Base-by-base conservation (phyloP, 2,797 vertebrate species). In the Loriculus beryllinus region DNA sequence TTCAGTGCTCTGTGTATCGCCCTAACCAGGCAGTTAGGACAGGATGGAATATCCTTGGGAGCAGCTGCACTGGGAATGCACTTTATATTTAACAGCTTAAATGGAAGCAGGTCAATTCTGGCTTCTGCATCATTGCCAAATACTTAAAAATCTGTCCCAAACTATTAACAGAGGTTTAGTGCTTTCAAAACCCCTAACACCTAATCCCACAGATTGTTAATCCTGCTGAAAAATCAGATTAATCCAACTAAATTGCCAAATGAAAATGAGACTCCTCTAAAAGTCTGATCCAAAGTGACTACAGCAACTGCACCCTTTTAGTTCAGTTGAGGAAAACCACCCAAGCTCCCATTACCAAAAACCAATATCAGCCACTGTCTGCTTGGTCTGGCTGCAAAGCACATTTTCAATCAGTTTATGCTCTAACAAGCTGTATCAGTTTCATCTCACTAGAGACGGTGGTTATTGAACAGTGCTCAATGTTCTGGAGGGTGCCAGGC, bases 401-500 rank as follows among this genome's bases (percentile, higher is more conserved):
- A 14, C 70, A 35, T 93, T 90, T 84, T 54, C 93, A 54, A 64
- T 85, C 63, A 63, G 91, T 95, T 94, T 85, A 8, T 95, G 95
- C 93, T 95, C 93, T 92, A 90, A 82, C 88, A 93, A 87, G 67
- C 91, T 93, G 95, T 65, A 79, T 94, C 88, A 92, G 95, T 92
- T 78, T 87, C 91, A 75, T 84, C 86, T 92, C 82, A 90, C 82
- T 75, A 75, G 88, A 54, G 59, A 86, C 93, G 86, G 75, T 79
- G 88, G 79, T 78, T 90, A 90, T 78, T 79, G 95, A 95, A 39
- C 91, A 91, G 88, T 82, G 82, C 31, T 91, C 88, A 87, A 49
- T 54, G 95, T 92, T 92, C 93, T 95, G 95, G 82, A 90, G 88
- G 93, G 88, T 91, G 88, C 79, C 91, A 93, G 85, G 65, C 85